Percentiles rank a stretch among this genome's conserved stretches.
Evolutionary conservation across 2,113 vertebrate genomes (phyloP).

Genomic region (Megaleporinus macrocephalus): DNA sequence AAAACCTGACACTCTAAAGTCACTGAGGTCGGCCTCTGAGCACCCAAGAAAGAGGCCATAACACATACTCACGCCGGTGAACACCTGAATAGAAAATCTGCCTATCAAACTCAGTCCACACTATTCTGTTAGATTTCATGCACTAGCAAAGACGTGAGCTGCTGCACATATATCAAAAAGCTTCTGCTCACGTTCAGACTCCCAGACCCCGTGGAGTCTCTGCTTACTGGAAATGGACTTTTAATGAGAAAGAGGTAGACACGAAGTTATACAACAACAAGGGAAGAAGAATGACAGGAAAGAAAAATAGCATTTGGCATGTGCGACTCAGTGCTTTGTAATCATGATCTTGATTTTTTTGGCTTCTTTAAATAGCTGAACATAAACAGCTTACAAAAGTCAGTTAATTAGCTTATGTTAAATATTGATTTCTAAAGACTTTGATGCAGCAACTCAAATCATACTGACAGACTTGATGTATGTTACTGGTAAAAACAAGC

Average conservation of each 20-base stretch:
- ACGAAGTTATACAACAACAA: neutral
- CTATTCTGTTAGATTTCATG: slow-evolving; percentile 34
- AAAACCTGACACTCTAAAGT: slow-evolving; percentile 17
- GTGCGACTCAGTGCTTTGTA: no score
- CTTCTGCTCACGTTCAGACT: neutral
- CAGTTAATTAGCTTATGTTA: no score
- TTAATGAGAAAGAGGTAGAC: neutral
- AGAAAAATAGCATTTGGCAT: neutral
- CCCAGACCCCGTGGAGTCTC: neutral
- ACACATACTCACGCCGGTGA: neutral
- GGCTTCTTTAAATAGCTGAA: no score
- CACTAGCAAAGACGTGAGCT: neutral
- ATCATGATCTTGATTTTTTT: no score
- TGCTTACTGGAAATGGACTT: neutral
- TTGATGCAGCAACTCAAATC: no score
- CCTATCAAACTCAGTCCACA: slow-evolving; percentile 14
- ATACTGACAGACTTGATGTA: no score
- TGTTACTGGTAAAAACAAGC: no score
- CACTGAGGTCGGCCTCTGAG: slow-evolving; percentile 16
- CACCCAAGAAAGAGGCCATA: neutral
- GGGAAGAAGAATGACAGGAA: neutral
- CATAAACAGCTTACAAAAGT: no score
- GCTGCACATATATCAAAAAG: neutral
- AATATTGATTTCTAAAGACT: no score
- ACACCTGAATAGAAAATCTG: neutral